A percentile compares a stretch with the other conserved stretches of the same genome.
These are phyloP conservation scores for Jacana jacana DNA, from an alignment of 2,113 vertebrate genomes.

Conservation along the genomic window DNA sequence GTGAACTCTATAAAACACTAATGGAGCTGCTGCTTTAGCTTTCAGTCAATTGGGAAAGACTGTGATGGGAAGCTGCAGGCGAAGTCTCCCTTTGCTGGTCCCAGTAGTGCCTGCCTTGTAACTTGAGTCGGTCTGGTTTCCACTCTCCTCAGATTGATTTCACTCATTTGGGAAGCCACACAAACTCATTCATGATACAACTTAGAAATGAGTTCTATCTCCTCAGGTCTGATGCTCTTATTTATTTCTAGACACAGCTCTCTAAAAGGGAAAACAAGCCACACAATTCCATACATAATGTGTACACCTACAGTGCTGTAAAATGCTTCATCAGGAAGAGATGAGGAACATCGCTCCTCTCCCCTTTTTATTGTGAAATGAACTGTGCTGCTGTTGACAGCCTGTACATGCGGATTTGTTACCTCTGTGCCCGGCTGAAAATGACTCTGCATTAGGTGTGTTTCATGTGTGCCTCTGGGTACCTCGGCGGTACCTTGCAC, in stretches of 20 bases:
- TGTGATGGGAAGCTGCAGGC: background rate
- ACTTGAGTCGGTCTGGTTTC: background rate
- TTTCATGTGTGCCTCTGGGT: background rate
- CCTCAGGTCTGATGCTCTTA: background rate
- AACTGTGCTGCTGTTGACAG: background rate
- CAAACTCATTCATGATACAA: background rate
- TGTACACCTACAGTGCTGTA: background rate
- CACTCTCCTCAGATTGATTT: background rate
- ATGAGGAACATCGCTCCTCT: background rate
- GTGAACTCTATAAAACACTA: slow-evolving; percentile 36
- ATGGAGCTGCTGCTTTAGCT: slow-evolving; percentile 19
- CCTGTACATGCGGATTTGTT: background rate
- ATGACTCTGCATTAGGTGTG: background rate
- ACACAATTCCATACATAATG: background rate
- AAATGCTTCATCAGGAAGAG: slow-evolving; percentile 14
- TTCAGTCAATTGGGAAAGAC: background rate
- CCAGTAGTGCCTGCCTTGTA: background rate
- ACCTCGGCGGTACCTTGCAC: background rate
- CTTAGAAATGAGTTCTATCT: background rate
- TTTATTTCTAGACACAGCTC: background rate
- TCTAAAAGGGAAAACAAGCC: background rate
- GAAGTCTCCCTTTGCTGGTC: background rate
- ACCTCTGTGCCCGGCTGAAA: background rate
- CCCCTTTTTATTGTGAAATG: background rate
- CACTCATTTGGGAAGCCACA: background rate